These are phyloP conservation scores for Nyctibius grandis DNA, from an alignment of 2,797 vertebrate species.

Conservation along the genomic window DNA sequence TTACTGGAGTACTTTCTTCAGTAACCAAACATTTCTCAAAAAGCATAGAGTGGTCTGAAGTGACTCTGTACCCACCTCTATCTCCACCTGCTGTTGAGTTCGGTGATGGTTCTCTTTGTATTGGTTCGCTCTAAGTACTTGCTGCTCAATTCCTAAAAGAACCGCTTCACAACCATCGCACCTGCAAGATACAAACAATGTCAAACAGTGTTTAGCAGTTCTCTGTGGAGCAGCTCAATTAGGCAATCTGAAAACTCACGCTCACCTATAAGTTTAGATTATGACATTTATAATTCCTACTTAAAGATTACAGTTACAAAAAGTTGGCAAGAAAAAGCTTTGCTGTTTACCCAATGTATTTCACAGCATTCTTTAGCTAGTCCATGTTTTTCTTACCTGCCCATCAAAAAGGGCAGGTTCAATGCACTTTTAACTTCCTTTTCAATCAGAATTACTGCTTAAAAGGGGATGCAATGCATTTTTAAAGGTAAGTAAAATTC, in stretches of 20 bases:
- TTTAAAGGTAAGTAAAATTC: background rate
- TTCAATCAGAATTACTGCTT: background rate
- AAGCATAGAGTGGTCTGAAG: background rate
- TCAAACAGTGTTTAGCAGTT: background rate
- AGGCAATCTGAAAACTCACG: background rate
- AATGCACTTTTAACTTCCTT: background rate
- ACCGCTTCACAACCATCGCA: constrained; percentile 83
- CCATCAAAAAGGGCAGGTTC: background rate
- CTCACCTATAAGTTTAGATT: background rate
- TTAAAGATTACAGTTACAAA: background rate
- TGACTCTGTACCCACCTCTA: constrained; percentile 72
- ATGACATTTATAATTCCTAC: background rate
- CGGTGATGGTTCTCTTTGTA: constrained; percentile 77
- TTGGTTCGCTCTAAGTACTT: constrained; percentile 81
- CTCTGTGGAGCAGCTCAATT: background rate
- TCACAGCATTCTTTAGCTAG: background rate
- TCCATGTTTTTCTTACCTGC: background rate
- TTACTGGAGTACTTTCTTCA: background rate
- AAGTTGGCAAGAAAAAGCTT: background rate
- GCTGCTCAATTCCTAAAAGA: constrained; percentile 80
- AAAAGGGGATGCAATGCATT: background rate
- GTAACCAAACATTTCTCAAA: background rate
- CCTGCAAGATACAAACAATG: constrained; percentile 53
- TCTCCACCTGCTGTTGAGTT: constrained; percentile 76
- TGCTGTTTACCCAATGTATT: background rate